Conservation (phyloP, 2,113 vertebrate genomes). For the Thamnophis sirtalis region DNA sequence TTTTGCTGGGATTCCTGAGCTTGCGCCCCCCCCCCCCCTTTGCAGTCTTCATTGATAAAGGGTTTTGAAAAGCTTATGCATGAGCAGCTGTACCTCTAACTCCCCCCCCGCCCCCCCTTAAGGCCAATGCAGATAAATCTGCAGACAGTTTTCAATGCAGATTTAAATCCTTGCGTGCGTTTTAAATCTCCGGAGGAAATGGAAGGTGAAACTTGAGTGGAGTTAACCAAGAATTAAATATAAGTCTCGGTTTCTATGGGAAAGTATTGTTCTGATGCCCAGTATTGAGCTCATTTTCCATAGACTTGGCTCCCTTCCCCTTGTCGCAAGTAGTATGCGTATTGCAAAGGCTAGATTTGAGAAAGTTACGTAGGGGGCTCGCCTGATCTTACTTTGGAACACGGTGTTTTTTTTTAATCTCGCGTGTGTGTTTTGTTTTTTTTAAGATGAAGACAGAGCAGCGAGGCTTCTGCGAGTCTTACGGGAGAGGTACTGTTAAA, state of each 20-base stretch:
- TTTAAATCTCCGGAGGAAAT: conserved; percentile 47
- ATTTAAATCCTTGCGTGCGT: conserved; percentile 41
- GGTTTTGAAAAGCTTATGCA: conserved; percentile 61
- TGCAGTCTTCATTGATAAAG: conserved; percentile 65
- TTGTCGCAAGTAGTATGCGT: conserved; percentile 55
- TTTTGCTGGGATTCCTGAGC: conserved; percentile 69
- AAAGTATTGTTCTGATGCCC: conserved; percentile 60
- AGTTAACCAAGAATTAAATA: conserved; percentile 67
- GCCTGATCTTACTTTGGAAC: conserved; percentile 39
- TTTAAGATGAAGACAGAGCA: neutral
- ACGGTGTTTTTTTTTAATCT: conserved; percentile 20
- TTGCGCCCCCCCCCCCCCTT: conserved; percentile 54
- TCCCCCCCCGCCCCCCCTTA: neutral
- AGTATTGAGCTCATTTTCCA: conserved; percentile 69
- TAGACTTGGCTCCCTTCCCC: neutral
- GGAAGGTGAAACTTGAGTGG: conserved; percentile 68
- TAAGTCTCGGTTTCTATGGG: conserved; percentile 68
- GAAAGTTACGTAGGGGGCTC: conserved; percentile 37
- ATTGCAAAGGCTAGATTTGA: conserved; percentile 28
- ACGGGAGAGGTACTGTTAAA: neutral
- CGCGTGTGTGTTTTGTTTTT: rapidly evolving
- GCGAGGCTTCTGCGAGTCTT: neutral
- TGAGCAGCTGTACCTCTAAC: conserved; percentile 31
- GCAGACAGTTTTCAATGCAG: conserved; percentile 42
- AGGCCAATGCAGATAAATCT: conserved; percentile 40